Conservation (phyloP, 2,888 invertebrate genomes). For the Eristalinus sepulchralis region DNA sequence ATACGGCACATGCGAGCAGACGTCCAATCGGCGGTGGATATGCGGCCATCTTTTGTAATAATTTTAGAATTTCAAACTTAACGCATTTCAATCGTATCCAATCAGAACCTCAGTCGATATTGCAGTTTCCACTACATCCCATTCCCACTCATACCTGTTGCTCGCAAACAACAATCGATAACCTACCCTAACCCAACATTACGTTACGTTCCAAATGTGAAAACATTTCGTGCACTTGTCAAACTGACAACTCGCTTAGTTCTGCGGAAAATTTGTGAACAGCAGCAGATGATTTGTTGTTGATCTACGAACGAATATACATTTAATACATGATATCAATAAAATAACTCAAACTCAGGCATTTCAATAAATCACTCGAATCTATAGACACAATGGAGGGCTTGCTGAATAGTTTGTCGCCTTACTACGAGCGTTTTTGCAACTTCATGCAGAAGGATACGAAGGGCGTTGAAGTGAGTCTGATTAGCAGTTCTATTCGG, state of each 20-base stretch:
- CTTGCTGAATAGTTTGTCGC: conserved; percentile 23
- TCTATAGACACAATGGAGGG: conserved; percentile 16
- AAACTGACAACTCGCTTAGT: conserved; percentile 12
- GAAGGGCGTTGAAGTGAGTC: conserved; percentile 54
- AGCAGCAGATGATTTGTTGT: conserved; percentile 50
- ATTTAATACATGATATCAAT: conserved; percentile 40
- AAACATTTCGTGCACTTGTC: conserved; percentile 2
- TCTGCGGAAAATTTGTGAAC: background rate
- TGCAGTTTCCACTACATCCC: background rate
- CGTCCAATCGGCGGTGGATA: no score
- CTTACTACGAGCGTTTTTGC: conserved; percentile 42
- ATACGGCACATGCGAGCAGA: no score
- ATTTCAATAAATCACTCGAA: conserved; percentile 30
- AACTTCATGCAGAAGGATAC: conserved; percentile 62
- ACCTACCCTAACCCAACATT: background rate
- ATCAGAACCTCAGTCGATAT: background rate
- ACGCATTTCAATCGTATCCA: no score
- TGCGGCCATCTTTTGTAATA: no score
- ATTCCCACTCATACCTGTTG: conserved; percentile 1
- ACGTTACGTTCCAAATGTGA: conserved; percentile 7
- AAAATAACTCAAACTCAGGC: conserved; percentile 48
- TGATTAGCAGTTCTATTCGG: background rate
- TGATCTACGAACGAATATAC: conserved; percentile 41
- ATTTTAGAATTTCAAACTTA: no score
- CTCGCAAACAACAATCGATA: no score